Conservation (phyloP, 2,113 vertebrate species). For the Cygnus atratus region DNA sequence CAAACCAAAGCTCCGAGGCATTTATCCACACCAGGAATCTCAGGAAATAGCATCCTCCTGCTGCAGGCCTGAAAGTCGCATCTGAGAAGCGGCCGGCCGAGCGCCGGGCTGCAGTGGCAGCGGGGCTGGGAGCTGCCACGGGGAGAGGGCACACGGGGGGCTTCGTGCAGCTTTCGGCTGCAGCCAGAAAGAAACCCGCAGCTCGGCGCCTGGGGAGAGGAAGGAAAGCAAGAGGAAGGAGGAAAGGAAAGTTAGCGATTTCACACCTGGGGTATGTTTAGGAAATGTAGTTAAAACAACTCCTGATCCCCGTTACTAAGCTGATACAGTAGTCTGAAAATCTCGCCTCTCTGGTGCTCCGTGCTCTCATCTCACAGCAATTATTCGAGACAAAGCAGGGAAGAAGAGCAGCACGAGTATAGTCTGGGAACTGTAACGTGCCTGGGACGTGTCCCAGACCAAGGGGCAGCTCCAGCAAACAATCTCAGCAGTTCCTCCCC, state of each 20-base stretch:
- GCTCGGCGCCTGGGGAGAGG: neutral
- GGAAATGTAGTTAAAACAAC: conserved; percentile 30
- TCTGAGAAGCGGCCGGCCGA: neutral
- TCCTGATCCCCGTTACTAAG: conserved; percentile 25
- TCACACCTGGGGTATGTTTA: conserved; percentile 48
- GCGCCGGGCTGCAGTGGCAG: neutral
- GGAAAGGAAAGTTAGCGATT: neutral
- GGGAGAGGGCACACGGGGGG: neutral
- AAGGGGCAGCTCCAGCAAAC: neutral
- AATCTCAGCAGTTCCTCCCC: neutral
- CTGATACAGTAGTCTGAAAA: neutral
- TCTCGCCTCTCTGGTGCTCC: neutral
- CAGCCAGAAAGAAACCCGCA: neutral
- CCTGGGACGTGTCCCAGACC: neutral
- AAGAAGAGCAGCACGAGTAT: fast-evolving
- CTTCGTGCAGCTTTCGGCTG: neutral
- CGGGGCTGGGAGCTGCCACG: neutral
- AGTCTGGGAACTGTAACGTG: neutral
- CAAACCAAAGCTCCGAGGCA: fast-evolving
- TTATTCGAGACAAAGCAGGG: neutral
- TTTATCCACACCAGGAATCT: neutral
- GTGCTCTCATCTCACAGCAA: fast-evolving
- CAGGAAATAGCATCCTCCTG: neutral
- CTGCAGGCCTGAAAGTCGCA: fast-evolving
- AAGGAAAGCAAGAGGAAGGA: neutral